Base-by-base conservation (phyloP, 53 echinoderm and acorn worm genomes). In the Zoroaster sp. region DNA sequence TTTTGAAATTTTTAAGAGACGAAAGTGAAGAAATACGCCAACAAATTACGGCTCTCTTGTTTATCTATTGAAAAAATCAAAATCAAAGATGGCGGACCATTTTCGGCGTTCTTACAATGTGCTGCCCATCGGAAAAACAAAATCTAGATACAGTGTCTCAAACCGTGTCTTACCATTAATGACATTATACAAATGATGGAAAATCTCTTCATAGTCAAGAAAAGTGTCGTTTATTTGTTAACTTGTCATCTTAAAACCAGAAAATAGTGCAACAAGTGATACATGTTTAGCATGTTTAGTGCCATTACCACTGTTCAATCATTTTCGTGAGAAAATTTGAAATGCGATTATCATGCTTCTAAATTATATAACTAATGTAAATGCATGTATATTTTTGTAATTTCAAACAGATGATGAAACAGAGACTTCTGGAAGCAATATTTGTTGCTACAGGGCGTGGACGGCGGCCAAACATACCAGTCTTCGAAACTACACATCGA, bases 41-140 rank as follows among this genome's bases (percentile, higher is more conserved):
- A 9, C 32, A 33, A 76, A 76, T 41, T 18, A 76, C 23, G 33
- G 45, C 11, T 28, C 45, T 33, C n/a, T 30, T 7, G 47, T 76
- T 76, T 21, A 49, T 32, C 30, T 23, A 13, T 76, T 17, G 51
- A 28, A 45, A 49, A 76, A 49, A 41, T 1, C 0, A 28, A 47
- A 76, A 21, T 76, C 76, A 47, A 76, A 76, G 46, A 76, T 76
- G 51, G 76, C 76, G 51, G 45, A 17, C 25, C 45, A 45, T 45
- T 1, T 12, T 45, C 45, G 45, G 45, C 45, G 45, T 45, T 14
- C 45, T 45, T 2, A n/a, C n/a, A n/a, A n/a, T n/a, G n/a, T n/a
- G n/a, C n/a, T n/a, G n/a, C n/a, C n/a, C n/a, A n/a, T n/a, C n/a
- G n/a, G n/a, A n/a, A n/a, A n/a, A n/a, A n/a, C n/a, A n/a, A n/a